Evolutionary conservation across 2,888 invertebrate species (phyloP), one percentile per base, ranked within the genome.

Genomic region (Cerastoderma edule): DNA sequence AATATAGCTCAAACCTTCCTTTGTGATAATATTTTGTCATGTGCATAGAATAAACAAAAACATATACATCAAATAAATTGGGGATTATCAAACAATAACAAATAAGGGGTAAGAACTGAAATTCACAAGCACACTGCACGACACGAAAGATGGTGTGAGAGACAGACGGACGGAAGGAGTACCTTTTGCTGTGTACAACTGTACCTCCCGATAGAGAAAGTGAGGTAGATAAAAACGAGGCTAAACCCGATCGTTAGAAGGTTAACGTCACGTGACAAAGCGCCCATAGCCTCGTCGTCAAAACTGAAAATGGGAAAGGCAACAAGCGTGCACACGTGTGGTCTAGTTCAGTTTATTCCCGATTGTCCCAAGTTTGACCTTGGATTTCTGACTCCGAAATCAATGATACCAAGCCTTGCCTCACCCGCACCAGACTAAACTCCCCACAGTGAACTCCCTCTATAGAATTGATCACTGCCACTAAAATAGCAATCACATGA

Each of bases 121-220:
- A 56, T 30, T 56, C 30, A 28, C 30, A 32, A 56, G 19, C 30
- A 33, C n/a, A 32, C 16, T 56, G 24, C 53, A 53, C 53, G 13
- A 53, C 8, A 53, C 53, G 27, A 53, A 22, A 53, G n/a, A n/a
- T n/a, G n/a, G n/a, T n/a, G n/a, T n/a, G n/a, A n/a, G n/a, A n/a
- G n/a, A n/a, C n/a, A n/a, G n/a, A 27, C 24, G 24, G 53, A 28
- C 28, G 2, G n/a, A 39, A n/a, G 1, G 30, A 33, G 28, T 93
- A 95, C 95, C 91, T 95, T 94, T 80, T 95, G 94, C 92, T 96
- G 96, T 30, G 96, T 93, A 94, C 95, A 95, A 91, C 96, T 96
- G 90, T 94, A 95, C 89, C 95, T 95, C 10, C 96, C 96, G 68
- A 96, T 93, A 79, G 95, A 95, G 82, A 95, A 92, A 83, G 95